Evolutionary conservation across 2,113 vertebrate species (phyloP).

Genomic region (Corvus moneduloides): DNA sequence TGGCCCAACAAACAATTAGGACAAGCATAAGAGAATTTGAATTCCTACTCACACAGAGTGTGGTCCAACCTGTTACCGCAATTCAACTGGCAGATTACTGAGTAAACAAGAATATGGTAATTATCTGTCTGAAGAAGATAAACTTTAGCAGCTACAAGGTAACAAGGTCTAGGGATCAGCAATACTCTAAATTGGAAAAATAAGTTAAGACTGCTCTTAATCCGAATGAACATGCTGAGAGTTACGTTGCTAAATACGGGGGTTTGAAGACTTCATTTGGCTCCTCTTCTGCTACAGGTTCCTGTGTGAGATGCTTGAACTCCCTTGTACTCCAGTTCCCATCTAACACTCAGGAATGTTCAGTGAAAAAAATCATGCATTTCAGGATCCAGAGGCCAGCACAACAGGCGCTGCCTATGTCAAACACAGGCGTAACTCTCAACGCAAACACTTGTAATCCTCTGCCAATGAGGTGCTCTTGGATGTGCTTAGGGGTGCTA

Average conservation of each 20-base stretch:
- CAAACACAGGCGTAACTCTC: neutral
- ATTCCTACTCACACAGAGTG: neutral
- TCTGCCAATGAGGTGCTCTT: neutral
- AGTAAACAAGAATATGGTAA: neutral
- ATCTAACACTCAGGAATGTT: neutral
- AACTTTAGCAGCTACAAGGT: neutral
- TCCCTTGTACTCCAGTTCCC: neutral
- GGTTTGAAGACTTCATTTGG: neutral
- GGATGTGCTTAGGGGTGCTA: neutral
- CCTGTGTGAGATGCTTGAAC: neutral
- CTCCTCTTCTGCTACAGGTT: neutral
- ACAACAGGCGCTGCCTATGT: rapidly evolving
- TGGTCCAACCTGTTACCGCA: neutral
- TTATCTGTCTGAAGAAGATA: neutral
- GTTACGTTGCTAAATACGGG: neutral
- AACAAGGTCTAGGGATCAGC: neutral
- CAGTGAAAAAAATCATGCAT: neutral
- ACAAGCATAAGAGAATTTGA: neutral
- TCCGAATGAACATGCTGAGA: neutral
- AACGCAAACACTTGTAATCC: neutral
- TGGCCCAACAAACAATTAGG: neutral
- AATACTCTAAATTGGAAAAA: neutral
- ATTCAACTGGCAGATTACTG: neutral
- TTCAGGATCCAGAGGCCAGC: neutral
- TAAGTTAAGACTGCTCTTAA: neutral